Evolutionary conservation across 1,140 invertebrate genomes (phyloP), one percentile per base, ranked within the genome.

Genomic region (Neuroterus valhalla): DNA sequence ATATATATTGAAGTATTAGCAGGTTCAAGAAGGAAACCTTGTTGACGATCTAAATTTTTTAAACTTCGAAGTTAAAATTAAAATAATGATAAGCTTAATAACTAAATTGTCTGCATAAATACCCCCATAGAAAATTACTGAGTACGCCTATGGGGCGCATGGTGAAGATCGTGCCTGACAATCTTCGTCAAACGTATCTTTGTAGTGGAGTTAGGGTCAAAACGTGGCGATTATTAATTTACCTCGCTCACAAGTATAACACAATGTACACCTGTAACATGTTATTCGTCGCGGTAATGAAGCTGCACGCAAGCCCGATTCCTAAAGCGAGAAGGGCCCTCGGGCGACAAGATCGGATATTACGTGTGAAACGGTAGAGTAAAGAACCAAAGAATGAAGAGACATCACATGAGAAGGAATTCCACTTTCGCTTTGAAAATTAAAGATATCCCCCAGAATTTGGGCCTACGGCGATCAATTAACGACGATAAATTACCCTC

Each of bases 151-250:
- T 38, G 31, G n/a, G n/a, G n/a, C n/a, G n/a, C n/a, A 38, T 10
- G 31, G 31, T 5, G 15, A 48, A n/a, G n/a, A 48, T 48, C n/a
- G n/a, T 48, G 46, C 4, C 15, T n/a, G 46, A 0, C 17, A 48
- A 48, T 48, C 17, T 48, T 19, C 46, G 15, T 3, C n/a, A n/a
- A n/a, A 48, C 8, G 2, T 19, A 55, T 12, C 8, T 62, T 62
- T 62, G 23, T 62, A 23, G 15, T 15, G 6, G 26, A 21, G 31
- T 62, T 62, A 5, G 15, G 21, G 52, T 26, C 21, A 62, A 52
- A 62, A 62, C 8, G 50, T 52, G 12, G 21, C 52, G 52, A 62
- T 62, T 62, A 62, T 62, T 26, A 62, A 62, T 62, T 62, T 62
- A 62, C 14, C 52, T 62, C 52, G 52, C 21, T 62, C 26, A 15